Conservation (phyloP, 2,113 vertebrate species). For the Stercorarius parasiticus region DNA sequence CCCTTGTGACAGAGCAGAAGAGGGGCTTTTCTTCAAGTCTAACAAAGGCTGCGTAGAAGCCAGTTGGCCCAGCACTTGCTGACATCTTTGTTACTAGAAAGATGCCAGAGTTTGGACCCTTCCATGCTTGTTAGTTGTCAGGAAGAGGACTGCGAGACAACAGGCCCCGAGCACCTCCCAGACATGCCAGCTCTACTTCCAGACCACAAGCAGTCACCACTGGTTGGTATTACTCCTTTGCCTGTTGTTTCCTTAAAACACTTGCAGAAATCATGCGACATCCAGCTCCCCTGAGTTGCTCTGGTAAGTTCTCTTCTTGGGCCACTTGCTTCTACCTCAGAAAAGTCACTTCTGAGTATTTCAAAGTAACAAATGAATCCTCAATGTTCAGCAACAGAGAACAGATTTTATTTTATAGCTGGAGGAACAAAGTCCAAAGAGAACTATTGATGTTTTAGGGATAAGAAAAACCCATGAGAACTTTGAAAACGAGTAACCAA, state of each 20-base stretch:
- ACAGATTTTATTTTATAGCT: not conserved
- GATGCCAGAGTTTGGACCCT: not conserved
- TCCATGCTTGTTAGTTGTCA: not conserved
- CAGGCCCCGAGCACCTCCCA: not conserved
- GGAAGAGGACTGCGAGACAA: not conserved
- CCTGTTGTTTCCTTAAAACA: not conserved
- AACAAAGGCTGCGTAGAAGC: fast-evolving
- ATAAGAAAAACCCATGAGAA: not conserved
- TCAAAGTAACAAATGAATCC: not conserved
- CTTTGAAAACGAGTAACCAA: not conserved
- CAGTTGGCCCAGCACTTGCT: not conserved
- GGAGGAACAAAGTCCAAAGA: not conserved
- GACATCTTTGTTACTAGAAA: not conserved
- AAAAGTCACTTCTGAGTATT: not conserved
- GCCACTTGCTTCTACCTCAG: not conserved
- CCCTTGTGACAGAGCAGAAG: not conserved
- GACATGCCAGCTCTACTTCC: fast-evolving
- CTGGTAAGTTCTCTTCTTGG: not conserved
- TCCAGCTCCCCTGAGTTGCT: not conserved
- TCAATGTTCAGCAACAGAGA: not conserved
- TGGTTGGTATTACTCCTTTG: too few species aligned
- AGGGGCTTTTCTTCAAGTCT: not conserved
- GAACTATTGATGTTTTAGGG: not conserved
- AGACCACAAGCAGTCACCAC: not conserved
- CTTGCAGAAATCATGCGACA: not conserved